A percentile compares a stretch with the other conserved stretches of the same genome.
phyloP scores from a whole-genome alignment of 2,113 vertebrate genomes.

The Chionis minor region DNA sequence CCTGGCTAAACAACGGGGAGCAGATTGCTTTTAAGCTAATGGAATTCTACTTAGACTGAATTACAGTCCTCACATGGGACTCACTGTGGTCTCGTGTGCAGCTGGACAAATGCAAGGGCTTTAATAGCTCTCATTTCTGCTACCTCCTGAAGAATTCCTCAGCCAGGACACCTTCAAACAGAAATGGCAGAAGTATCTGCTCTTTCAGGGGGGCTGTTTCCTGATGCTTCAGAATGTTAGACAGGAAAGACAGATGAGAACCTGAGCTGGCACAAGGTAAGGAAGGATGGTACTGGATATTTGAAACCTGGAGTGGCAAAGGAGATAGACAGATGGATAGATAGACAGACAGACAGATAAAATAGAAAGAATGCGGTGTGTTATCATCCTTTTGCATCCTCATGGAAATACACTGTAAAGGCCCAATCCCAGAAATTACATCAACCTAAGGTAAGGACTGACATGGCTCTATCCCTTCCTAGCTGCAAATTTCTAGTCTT shows the following conservation, averaged over 20 bases:
- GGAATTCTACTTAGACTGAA: not conserved
- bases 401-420: not conserved
- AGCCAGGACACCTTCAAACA: not conserved
- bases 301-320: not conserved
- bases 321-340: too few species aligned
- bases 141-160: not conserved
- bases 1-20: not conserved
- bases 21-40: not conserved
- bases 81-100: accelerated
- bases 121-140: not conserved
- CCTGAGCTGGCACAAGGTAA: not conserved
- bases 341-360: not conserved
- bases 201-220: not conserved
- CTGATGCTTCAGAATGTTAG: not conserved
- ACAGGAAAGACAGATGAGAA: not conserved
- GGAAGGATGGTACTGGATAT: not conserved
- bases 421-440: not conserved
- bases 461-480: not conserved
- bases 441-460: not conserved
- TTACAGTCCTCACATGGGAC: not conserved
- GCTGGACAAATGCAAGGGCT: not conserved
- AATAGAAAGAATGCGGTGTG: not conserved
- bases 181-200: not conserved
- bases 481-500: not conserved
- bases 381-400: not conserved